These are phyloP conservation scores for Pogoniulus pusillus DNA, from an alignment of 2,797 vertebrate species.

Conservation along the genomic window DNA sequence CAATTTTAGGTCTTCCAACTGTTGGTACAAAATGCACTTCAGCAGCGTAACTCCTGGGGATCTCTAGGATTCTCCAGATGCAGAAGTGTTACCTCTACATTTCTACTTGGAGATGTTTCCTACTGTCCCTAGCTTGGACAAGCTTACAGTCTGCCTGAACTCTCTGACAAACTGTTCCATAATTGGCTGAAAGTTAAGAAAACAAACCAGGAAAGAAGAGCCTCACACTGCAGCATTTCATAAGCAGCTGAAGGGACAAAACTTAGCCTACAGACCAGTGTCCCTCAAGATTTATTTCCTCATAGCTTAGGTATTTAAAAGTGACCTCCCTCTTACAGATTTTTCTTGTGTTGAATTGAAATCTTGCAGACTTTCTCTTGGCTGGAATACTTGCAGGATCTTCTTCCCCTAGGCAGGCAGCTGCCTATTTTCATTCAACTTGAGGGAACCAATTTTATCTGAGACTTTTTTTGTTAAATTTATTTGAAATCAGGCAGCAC, in stretches of 20 bases:
- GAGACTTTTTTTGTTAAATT: neutral
- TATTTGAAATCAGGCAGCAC: neutral
- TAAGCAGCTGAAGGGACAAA: constrained; percentile 17
- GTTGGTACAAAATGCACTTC: rapidly evolving
- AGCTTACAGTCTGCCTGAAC: neutral
- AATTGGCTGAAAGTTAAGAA: neutral
- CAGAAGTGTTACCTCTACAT: neutral
- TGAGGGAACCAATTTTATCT: neutral
- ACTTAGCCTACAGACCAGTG: neutral
- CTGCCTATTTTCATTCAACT: neutral
- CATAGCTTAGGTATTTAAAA: constrained; percentile 33
- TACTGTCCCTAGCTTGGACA: neutral
- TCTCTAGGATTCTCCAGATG: neutral
- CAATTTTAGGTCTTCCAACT: neutral
- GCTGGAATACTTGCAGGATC: neutral
- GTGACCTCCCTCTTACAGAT: constrained; percentile 39
- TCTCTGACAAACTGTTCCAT: neutral
- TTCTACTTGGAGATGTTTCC: neutral
- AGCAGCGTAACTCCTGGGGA: neutral
- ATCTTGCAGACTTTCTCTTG: constrained; percentile 2
- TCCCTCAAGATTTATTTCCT: constrained; percentile 55
- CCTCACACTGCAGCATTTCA: neutral
- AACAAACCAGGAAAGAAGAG: neutral
- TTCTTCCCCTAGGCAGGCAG: neutral
- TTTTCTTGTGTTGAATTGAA: neutral